Conservation (phyloP, 2,797 vertebrate genomes). For the Cryptoblepharus egeriae region DNA sequence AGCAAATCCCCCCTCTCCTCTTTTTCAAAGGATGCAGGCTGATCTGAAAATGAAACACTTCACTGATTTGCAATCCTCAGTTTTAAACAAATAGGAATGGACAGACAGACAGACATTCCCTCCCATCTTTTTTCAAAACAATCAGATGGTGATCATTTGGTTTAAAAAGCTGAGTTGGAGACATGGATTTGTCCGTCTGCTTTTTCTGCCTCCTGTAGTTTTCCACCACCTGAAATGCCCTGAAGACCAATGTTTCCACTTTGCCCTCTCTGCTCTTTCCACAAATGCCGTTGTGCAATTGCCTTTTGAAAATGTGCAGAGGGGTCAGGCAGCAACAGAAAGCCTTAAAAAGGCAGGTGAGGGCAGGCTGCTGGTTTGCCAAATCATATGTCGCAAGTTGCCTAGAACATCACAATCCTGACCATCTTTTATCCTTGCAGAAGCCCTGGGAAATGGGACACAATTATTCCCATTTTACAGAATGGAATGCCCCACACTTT, state of each 20-base stretch:
- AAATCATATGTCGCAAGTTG: neutral
- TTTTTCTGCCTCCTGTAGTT: constrained; percentile 5
- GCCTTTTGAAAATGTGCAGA: neutral
- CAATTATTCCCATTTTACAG: neutral
- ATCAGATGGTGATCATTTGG: neutral
- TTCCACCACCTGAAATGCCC: constrained; percentile 27
- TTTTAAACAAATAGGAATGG: neutral
- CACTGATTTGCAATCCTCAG: neutral
- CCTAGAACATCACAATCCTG: neutral
- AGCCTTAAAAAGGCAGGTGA: neutral
- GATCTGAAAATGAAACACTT: neutral
- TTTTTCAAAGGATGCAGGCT: neutral
- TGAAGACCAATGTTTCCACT: constrained; percentile 21
- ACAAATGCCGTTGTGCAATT: constrained; percentile 26
- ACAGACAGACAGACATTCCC: neutral
- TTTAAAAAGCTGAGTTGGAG: neutral
- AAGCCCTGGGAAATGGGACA: neutral
- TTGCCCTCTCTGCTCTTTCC: constrained; percentile 27
- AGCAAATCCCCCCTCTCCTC: too few species aligned
- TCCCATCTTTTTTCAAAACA: neutral
- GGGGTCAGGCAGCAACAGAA: neutral
- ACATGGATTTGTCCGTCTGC: neutral
- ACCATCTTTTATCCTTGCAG: neutral
- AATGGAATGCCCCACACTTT: neutral
- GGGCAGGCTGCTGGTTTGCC: neutral